Evolutionary conservation across 1,140 invertebrate species (phyloP), one percentile per base, ranked within the genome.

Genomic region (Aporrectodea caliginosa): DNA sequence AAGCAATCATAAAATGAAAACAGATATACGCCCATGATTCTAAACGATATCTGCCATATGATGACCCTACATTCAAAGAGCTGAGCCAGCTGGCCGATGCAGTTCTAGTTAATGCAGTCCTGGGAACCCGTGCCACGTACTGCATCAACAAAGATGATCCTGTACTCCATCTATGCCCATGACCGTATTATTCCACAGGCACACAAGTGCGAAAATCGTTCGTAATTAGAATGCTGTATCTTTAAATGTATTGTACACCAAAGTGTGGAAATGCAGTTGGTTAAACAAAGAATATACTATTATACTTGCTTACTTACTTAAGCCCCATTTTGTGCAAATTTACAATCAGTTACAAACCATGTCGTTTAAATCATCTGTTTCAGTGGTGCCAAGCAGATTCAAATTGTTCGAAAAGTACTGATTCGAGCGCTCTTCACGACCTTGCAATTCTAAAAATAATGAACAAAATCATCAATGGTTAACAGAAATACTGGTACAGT

Each of bases 371-470:
- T 76, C 35, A 12, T 77, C 34, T 2, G 34, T 43, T 73, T 73
- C 77, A n/a, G 33, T n/a, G n/a, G n/a, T 31, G 16, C 79, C 82
- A 1, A 35, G 77, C 29, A 75, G 33, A 35, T 69, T 69, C 16
- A 87, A 80, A 79, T 84, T 83, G 1, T 86, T 84, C 35, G 89
- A 92, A 86, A 96, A 95, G 88, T 94, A 96, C 33, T 93, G 92
- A 80, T 93, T 93, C 32, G 94, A 95, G 81, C 94, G 90, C 84
- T 97, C 94, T 89, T 97, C 95, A 83, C 95, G 91, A 0, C 92
- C 93, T 82, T 95, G 94, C 2, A 97, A 89, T 84, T 95, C 92
- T 93, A 30, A 68, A 6, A n/a, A n/a, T n/a, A n/a, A n/a, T n/a
- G n/a, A n/a, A n/a, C n/a, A n/a, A n/a, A n/a, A n/a, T n/a, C n/a